Evolutionary conservation across 53 echinoderm and acorn worm species (phyloP).

Genomic region (Echinarachnius parma): DNA sequence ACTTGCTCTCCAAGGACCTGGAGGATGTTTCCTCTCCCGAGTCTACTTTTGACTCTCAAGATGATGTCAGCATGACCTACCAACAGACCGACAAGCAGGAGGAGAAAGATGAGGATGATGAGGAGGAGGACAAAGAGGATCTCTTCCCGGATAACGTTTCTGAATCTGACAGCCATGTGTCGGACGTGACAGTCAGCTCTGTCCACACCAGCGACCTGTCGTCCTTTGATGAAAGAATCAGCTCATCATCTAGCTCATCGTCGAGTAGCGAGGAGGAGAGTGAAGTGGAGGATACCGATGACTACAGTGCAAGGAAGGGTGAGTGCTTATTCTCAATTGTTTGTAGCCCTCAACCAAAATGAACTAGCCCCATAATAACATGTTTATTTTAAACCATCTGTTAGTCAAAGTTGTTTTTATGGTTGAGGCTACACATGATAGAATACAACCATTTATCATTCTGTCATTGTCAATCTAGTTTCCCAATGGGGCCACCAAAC

Average conservation of each 20-base stretch:
- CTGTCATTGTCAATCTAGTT: no score
- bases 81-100: no score
- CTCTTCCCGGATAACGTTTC: slow-evolving; percentile 18
- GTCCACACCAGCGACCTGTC: slow-evolving; percentile 98
- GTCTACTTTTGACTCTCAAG: slow-evolving; percentile 11
- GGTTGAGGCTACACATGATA: no score
- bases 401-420: no score
- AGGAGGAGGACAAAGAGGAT: slow-evolving; percentile 9
- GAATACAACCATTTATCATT: no score
- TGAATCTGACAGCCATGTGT: slow-evolving; percentile 47
- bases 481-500: no score
- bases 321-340: no score
- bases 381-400: no score
- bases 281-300: slow-evolving; percentile 42
- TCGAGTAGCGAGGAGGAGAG: slow-evolving; percentile 42
- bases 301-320: slow-evolving; percentile 37
- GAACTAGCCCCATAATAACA: no score
- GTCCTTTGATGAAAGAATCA: slow-evolving; percentile 86
- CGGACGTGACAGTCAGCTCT: slow-evolving; percentile 95
- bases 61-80: not conserved
- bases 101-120: no score
- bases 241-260: slow-evolving; percentile 57
- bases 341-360: no score
- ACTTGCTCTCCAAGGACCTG: slow-evolving; percentile 14
- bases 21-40: slow-evolving; percentile 25